Base-by-base conservation (phyloP, 2,888 invertebrate genomes). In the Drosophila neonasuta region DNA sequence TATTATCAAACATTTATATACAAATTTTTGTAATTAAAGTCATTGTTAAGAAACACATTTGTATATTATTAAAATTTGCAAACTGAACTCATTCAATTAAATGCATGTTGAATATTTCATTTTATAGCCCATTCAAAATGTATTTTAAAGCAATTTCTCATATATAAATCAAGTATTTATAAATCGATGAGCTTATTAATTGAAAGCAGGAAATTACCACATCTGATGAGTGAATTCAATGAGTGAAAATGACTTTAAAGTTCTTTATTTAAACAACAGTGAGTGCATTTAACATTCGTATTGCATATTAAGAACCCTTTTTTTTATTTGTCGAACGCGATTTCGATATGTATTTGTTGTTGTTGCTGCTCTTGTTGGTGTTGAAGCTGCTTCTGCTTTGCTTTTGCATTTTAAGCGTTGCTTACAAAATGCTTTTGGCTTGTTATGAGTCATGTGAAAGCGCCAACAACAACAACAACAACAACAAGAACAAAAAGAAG, bases 401-500 rank as follows among this genome's bases (percentile, higher is more conserved):
- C 67, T 80, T 77, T 73, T 83, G 81, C 77, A 80, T 84, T 72
- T 82, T 66, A 71, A 71, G 78, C 70, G 61, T 68, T 72, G 75
- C 73, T 67, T 57, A 60, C 80, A 74, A 83, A 82, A 71, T 64
- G 86, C 77, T 79, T 69, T 77, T 74, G 82, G 87, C 82, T 68
- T 79, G 82, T 84, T 85, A 83, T 83, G 82, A 83, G 87, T 83
- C 82, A 83, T 86, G 82, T 83, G 82, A 86, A 86, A 83, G 87
- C 87, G 80, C 69, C 74, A 64, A 63, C 52, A 74, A 64, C 42
- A 52, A 51, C 52, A 74, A 64, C 42, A 52, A 51, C 61, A 77
- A 60, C 24, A 60, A 30, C n/a, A 39, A 9, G 11, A 41, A 30
- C 15, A 2, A 58, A 51, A 68, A 62, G 74, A 52, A 64, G 59